Conservation (phyloP, 2,888 invertebrate species). For the Bursaphelenchus okinawaensis region DNA sequence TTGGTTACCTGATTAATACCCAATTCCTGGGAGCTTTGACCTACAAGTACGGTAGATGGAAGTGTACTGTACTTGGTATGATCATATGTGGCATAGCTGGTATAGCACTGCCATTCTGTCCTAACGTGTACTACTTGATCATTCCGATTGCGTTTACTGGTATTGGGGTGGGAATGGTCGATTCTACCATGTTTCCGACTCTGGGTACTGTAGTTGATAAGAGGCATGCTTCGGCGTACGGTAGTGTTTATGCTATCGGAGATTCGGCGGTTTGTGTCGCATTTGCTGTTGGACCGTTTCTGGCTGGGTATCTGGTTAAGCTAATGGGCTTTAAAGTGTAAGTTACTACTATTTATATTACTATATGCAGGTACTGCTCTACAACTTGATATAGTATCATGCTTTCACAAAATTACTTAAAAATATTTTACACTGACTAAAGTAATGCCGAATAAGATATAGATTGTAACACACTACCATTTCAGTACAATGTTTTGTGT, state of each 20-base stretch:
- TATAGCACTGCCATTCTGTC: constrained; percentile 87
- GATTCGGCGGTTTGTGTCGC: constrained; percentile 98
- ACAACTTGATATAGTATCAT: too few relatives aligned
- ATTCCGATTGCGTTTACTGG: constrained; percentile 93
- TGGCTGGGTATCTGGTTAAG: constrained; percentile 87
- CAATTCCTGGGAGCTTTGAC: constrained; percentile 94
- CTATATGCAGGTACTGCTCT: too few relatives aligned
- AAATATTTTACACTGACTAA: too few relatives aligned
- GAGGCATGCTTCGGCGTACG: constrained; percentile 91
- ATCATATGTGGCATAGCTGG: constrained; percentile 87
- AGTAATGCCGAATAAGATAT: too few relatives aligned
- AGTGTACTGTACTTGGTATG: constrained; percentile 85
- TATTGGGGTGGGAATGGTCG: constrained; percentile 90
- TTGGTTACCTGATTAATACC: constrained; percentile 91
- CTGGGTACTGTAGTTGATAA: constrained; percentile 94
- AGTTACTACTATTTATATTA: not conserved
- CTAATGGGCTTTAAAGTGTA: constrained; percentile 74
- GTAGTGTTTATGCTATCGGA: constrained; percentile 97
- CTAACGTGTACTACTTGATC: constrained; percentile 81
- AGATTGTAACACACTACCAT: too few relatives aligned
- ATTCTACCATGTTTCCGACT: constrained; percentile 99
- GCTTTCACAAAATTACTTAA: too few relatives aligned
- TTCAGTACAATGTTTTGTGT: not conserved
- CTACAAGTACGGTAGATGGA: constrained; percentile 90
- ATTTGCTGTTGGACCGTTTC: constrained; percentile 86